phyloP scores from a whole-genome alignment of 92 coral and sea anemone species.

The Blastomussa wellsi region DNA sequence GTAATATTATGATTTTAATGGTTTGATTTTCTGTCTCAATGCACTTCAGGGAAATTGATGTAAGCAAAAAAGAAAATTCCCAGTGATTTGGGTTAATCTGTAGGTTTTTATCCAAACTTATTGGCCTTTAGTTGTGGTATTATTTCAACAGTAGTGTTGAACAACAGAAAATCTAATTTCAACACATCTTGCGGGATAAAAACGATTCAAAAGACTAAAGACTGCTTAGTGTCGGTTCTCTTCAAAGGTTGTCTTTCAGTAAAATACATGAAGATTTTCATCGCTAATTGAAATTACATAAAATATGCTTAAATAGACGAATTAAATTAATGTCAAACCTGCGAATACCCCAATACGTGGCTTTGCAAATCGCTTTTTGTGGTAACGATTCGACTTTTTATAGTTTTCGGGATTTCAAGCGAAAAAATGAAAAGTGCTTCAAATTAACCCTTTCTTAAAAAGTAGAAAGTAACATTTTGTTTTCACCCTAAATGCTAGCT shows the following conservation, averaged over 20 bases:
- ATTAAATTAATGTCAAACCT: conserved; percentile 21
- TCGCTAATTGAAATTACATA: neutral
- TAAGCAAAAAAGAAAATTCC: neutral
- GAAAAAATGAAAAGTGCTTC: neutral
- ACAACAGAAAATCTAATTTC: neutral
- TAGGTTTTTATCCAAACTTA: conserved; percentile 25
- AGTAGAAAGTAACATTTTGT: neutral
- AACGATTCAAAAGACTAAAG: too few relatives aligned
- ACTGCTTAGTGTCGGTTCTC: conserved; percentile 11
- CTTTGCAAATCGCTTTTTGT: conserved; percentile 9
- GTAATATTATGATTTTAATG: neutral
- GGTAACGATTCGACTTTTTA: neutral
- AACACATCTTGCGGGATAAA: conserved; percentile 10
- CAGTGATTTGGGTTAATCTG: conserved; percentile 17
- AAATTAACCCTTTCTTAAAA: neutral
- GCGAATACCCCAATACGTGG: neutral
- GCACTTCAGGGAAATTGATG: neutral
- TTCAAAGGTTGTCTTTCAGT: conserved; percentile 6
- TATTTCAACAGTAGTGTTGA: conserved; percentile 12
- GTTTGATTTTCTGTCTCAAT: conserved; percentile 13
- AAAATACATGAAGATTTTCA: neutral
- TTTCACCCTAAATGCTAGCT: neutral
- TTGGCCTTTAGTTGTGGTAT: conserved; percentile 3
- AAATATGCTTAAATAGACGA: conserved; percentile 3
- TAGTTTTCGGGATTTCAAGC: neutral